Evolutionary conservation across 2,113 vertebrate genomes (phyloP).

Genomic region (Callocephalon fimbriatum): DNA sequence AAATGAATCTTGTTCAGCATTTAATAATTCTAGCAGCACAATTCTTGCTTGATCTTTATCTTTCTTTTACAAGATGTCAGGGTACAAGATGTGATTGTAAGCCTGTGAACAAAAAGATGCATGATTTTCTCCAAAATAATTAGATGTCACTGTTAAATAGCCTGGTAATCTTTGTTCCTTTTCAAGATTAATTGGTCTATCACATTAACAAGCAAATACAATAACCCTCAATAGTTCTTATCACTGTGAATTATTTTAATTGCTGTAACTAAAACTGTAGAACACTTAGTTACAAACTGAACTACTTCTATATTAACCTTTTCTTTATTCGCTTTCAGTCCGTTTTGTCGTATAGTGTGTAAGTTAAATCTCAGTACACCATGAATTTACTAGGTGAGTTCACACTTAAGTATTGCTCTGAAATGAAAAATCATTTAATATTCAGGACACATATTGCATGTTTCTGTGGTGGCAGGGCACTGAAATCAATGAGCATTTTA

Average conservation of each 20-base stretch:
- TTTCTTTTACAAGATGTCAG: not conserved
- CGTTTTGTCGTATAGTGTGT: not conserved
- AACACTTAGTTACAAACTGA: not conserved
- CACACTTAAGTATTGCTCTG: not conserved
- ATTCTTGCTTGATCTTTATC: not conserved
- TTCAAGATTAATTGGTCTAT: not conserved
- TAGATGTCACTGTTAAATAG: not conserved
- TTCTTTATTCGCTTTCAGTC: not conserved
- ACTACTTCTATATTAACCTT: not conserved
- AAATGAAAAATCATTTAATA: not conserved
- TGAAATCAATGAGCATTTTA: not conserved
- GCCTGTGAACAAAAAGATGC: not conserved
- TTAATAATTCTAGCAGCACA: not conserved
- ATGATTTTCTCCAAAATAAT: constrained; percentile 3
- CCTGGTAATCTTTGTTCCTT: constrained; percentile 9
- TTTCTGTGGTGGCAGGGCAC: not conserved
- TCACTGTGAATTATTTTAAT: constrained; percentile 37
- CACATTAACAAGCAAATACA: not conserved
- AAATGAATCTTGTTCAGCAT: not conserved
- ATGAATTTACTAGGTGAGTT: not conserved
- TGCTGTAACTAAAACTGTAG: not conserved
- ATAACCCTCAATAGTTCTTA: not conserved
- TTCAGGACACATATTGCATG: not conserved
- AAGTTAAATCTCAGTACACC: not conserved
- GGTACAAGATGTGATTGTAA: not conserved